A percentile compares a stretch with the other conserved stretches of the same genome.
Evolutionary conservation across 2,888 invertebrate species (phyloP).

Genomic region (Sesamia inferens): DNA sequence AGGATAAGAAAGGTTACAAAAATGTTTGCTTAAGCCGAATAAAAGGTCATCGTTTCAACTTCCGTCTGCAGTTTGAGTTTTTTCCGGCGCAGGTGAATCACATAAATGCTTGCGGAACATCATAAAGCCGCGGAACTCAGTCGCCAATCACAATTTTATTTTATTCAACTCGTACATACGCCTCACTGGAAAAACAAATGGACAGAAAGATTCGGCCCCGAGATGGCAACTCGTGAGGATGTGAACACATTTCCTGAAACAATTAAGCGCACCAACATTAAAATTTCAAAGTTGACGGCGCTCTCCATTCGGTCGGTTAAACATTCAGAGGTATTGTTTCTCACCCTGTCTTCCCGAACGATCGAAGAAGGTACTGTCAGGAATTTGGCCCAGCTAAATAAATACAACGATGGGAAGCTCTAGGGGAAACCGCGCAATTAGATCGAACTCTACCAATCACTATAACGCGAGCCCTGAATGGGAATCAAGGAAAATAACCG

Average conservation of each 20-base stretch:
- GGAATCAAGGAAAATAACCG: conserved; percentile 39
- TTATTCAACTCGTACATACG: conserved; percentile 30
- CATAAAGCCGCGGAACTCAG: conserved; percentile 57
- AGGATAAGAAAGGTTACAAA: conserved; percentile 47
- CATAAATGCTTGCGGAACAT: conserved; percentile 38
- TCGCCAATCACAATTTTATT: conserved; percentile 48
- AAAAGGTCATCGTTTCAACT: conserved; percentile 55
- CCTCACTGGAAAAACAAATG: conserved; percentile 29
- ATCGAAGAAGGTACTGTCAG: conserved; percentile 50
- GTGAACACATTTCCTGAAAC: conserved; percentile 70
- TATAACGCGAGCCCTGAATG: conserved; percentile 29
- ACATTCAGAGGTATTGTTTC: conserved; percentile 63
- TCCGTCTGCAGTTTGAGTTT: conserved; percentile 58
- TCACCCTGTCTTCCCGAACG: conserved; percentile 41
- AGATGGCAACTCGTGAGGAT: conserved; percentile 48
- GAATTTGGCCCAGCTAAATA: conserved; percentile 25
- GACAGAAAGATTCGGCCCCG: conserved; percentile 42
- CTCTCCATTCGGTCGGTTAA: conserved; percentile 64
- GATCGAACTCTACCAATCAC: conserved; percentile 40
- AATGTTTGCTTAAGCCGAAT: conserved; percentile 44
- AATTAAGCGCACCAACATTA: conserved; percentile 73
- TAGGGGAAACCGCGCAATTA: conserved; percentile 24
- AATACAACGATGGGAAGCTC: conserved; percentile 31
- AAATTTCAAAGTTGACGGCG: conserved; percentile 68
- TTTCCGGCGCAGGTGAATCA: conserved; percentile 48